Evolutionary conservation across 2,888 invertebrate genomes (phyloP).

Genomic region (Trachelus tabidus): DNA sequence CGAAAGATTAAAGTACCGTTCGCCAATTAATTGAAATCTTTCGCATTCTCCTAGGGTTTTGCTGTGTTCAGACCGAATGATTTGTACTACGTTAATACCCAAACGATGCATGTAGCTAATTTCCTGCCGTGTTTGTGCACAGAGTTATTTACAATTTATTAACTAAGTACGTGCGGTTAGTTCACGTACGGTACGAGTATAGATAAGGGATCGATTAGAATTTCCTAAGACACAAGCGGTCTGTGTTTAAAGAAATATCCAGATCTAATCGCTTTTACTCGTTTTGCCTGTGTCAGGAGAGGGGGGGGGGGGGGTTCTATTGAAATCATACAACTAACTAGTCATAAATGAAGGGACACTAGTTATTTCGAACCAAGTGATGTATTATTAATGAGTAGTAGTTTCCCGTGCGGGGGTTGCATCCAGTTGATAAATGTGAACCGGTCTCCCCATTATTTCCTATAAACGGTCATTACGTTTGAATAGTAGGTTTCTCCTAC

Average conservation of each 20-base stretch:
- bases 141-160: not conserved
- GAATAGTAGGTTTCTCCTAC: slow-evolving; percentile 18
- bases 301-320: too few species aligned
- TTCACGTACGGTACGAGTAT: not conserved
- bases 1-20: not conserved
- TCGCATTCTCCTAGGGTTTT: not conserved
- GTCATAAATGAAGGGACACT: not conserved
- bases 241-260: not conserved
- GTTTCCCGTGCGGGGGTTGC: slow-evolving; percentile 31
- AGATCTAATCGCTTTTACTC: not conserved
- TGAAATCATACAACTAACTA: not conserved
- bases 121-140: not conserved
- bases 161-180: not conserved
- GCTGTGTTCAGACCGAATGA: not conserved
- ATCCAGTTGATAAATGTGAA: slow-evolving; percentile 36
- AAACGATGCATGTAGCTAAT: not conserved
- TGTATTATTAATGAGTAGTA: slow-evolving; percentile 34
- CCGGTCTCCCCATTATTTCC: slow-evolving; percentile 37
- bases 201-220: not conserved
- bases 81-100: not conserved
- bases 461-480: slow-evolving; percentile 43
- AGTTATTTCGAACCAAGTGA: not conserved
- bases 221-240: not conserved
- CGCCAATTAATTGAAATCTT: slow-evolving; percentile 1
- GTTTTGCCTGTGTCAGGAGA: not conserved